Percentiles rank a stretch among this genome's conserved stretches.
phyloP scores from a whole-genome alignment of 2,113 vertebrate species.

The Saguinus midas region DNA sequence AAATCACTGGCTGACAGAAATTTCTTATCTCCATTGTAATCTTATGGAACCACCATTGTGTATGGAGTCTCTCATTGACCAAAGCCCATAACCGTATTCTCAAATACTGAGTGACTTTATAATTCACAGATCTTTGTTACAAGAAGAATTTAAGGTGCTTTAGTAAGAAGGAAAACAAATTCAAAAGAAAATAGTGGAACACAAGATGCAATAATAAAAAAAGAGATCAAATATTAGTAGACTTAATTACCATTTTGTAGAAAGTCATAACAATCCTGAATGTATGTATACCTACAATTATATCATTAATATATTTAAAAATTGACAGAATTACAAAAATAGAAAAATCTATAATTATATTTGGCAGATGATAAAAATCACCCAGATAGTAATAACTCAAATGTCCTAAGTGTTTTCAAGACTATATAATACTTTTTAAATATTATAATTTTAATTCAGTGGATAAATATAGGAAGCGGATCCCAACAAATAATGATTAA shows the following conservation, averaged over 20 bases:
- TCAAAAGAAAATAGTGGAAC: background rate
- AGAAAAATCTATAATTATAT: background rate
- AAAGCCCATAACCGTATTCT: background rate
- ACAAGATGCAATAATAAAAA: background rate
- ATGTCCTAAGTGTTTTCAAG: background rate
- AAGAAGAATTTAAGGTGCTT: background rate
- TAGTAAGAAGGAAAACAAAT: background rate
- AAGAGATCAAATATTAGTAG: background rate
- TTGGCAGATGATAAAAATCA: background rate
- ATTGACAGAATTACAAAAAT: background rate
- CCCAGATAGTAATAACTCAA: background rate
- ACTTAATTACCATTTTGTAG: background rate
- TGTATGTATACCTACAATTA: background rate
- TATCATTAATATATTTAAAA: background rate
- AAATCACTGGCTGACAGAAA: background rate
- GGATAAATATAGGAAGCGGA: background rate
- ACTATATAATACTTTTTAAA: background rate
- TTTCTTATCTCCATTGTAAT: background rate
- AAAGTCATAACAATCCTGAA: background rate
- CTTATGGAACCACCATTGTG: background rate
- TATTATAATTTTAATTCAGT: background rate
- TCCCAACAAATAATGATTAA: background rate
- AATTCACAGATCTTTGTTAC: background rate
- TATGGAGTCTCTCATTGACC: background rate
- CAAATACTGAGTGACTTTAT: background rate